Base-by-base conservation (phyloP, 2,113 vertebrate genomes). In the Xiphophorus couchianus region DNA sequence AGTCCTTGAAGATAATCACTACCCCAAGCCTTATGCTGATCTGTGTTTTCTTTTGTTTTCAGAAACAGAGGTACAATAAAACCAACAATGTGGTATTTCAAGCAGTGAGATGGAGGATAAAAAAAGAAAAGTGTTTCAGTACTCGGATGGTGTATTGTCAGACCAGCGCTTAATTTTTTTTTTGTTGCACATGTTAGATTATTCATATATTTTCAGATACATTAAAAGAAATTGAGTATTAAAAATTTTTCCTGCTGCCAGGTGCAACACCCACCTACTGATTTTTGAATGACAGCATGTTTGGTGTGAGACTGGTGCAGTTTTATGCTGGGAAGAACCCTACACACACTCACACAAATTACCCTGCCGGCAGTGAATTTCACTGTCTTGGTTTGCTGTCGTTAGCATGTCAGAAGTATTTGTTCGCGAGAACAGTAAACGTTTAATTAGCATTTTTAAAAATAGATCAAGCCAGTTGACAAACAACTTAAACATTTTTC, bases 361-460 rank as follows among this genome's bases (percentile, higher is more conserved):
- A 64, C 67, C 71, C 35, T 31, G 9, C 0, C 51, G 73, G 29
- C 35, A 48, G 66, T 83, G 76, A 88, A 82, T 77, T 62, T 83
- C 44, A 83, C 39, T 69, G 74, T 78, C 63, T 84, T 78, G 76
- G 29, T 42, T 86, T 78, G 60, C 39, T 71, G 35, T 39, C 82
- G 71, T 67, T 48, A 58, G n/a, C n/a, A 29, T 31, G 44, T 65
- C 62, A 63, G 68, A n/a, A 75, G 63, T 12, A 81, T 42, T 27
- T 68, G 54, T 51, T 62, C 30, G 8, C 35, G 29, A n/a, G 33
- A 62, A 71, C 22, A 60, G 30, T 28, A 30, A 44, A 12, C 6
- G 17, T 27, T 19, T 12, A 68, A 48, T 71, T 6, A 28, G 64
- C 29, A 66, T 48, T 48, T 83, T 78, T 25, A 25, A 68, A n/a